phyloP scores from a whole-genome alignment of 2,113 vertebrate species.

The Enhydra lutris region DNA sequence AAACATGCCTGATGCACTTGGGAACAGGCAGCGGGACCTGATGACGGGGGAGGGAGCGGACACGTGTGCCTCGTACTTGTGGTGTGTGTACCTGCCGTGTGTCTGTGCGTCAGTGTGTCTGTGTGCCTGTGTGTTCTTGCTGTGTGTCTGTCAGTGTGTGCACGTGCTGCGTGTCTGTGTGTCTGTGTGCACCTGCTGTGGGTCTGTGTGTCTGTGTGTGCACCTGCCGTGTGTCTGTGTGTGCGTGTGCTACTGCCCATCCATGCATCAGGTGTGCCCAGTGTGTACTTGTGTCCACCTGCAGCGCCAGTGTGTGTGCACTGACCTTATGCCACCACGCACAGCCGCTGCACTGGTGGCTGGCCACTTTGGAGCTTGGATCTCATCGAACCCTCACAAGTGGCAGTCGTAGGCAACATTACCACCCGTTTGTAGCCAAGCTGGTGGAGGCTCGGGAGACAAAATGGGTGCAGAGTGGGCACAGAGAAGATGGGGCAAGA shows the following conservation, averaged over 20 bases:
- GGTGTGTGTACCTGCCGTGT: background rate
- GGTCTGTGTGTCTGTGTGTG: too few relatives aligned
- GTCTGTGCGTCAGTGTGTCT: background rate
- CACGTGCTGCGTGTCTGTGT: background rate
- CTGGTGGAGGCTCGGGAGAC: background rate
- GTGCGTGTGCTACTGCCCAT: too few relatives aligned
- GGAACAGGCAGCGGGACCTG: fast-evolving
- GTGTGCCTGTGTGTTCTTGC: background rate
- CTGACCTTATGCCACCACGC: background rate
- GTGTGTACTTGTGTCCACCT: too few relatives aligned
- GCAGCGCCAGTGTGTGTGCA: too few relatives aligned
- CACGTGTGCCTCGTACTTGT: fast-evolving
- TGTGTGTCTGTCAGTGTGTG: background rate
- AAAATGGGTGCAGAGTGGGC: too few relatives aligned
- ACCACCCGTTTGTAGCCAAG: fast-evolving
- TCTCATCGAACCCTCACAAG: background rate
- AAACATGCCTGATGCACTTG: background rate
- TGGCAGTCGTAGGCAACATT: fast-evolving
- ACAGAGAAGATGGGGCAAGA: fast-evolving
- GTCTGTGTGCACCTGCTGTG: background rate
- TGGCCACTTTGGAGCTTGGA: background rate
- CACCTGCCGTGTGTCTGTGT: too few relatives aligned
- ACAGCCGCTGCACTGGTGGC: too few relatives aligned
- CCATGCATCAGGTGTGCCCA: too few relatives aligned
- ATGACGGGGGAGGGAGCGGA: background rate